phyloP scores from a whole-genome alignment of 2,888 invertebrate genomes.

The Thereva unica region DNA sequence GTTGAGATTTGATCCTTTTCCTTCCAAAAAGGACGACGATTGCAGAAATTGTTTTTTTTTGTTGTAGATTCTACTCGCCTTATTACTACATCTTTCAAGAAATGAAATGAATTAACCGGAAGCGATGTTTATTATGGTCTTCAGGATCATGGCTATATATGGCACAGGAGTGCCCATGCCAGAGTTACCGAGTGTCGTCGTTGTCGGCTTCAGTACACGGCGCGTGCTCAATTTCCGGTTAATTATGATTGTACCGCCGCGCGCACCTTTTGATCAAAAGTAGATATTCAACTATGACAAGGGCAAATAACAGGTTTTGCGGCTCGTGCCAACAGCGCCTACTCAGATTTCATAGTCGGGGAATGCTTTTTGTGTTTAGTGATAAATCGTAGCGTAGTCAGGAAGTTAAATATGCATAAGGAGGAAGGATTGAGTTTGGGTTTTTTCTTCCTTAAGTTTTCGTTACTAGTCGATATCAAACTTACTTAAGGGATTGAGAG shows the following conservation, averaged over 20 bases:
- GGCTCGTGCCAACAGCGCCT: slow-evolving; percentile 20
- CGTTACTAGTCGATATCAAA: no score
- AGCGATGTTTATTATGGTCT: slow-evolving; percentile 4
- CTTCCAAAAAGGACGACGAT: not conserved
- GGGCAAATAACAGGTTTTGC: slow-evolving; percentile 8
- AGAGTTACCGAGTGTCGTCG: not conserved
- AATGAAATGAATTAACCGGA: slow-evolving; percentile 27
- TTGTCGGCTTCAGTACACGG: slow-evolving; percentile 42
- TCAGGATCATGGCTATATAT: no score
- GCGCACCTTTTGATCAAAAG: slow-evolving; percentile 19
- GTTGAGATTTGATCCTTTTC: slow-evolving; percentile 32
- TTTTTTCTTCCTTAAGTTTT: no score
- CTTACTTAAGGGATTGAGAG: no score
- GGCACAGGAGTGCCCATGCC: no score
- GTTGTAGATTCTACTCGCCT: no score
- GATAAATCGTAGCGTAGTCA: not conserved
- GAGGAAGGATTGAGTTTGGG: no score
- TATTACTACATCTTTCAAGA: not conserved
- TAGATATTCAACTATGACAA: slow-evolving; percentile 2
- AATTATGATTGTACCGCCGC: slow-evolving; percentile 50
- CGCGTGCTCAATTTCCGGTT: slow-evolving; percentile 59
- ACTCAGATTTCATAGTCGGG: slow-evolving; percentile 3
- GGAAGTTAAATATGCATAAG: not conserved
- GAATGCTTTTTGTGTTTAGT: not conserved
- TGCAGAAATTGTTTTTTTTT: no score